phyloP scores from a whole-genome alignment of 2,113 vertebrate species.

The Calypte anna region DNA sequence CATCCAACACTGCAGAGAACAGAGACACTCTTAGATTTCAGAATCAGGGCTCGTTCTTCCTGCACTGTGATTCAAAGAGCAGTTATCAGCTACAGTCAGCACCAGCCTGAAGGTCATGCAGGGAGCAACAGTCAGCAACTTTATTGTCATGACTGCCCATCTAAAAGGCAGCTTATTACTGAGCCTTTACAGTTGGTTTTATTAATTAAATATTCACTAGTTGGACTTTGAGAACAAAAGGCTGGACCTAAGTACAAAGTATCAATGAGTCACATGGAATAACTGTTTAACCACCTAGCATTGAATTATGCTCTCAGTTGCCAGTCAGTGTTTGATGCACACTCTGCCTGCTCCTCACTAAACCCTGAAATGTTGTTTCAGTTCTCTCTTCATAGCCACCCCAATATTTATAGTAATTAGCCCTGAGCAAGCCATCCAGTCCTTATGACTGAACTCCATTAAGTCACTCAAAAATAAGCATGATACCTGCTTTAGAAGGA shows the following conservation, averaged over 20 bases:
- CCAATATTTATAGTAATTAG: not conserved
- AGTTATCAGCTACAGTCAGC: not conserved
- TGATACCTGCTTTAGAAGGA: not conserved
- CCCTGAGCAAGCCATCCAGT: not conserved
- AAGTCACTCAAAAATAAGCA: not conserved
- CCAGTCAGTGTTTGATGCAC: not conserved
- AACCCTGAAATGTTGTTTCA: not conserved
- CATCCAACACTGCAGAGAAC: slow-evolving; percentile 2
- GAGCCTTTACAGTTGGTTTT: not conserved
- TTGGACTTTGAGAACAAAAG: not conserved
- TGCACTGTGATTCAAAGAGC: not conserved
- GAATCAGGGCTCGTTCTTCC: not conserved
- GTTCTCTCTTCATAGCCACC: not conserved
- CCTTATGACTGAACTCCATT: not conserved
- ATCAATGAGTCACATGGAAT: not conserved
- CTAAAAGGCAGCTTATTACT: not conserved
- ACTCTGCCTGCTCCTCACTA: not conserved
- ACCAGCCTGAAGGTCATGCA: not conserved
- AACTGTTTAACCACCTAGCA: not conserved
- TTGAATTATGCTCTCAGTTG: not conserved
- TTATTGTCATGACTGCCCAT: not conserved
- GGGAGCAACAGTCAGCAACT: not conserved
- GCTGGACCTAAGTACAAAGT: not conserved
- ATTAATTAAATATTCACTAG: not conserved
- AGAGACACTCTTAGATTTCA: slow-evolving; percentile 33